Percentiles rank a stretch among this genome's conserved stretches.
phyloP scores from a whole-genome alignment of 2,888 invertebrate species.

The Zaprionus lineosus region DNA sequence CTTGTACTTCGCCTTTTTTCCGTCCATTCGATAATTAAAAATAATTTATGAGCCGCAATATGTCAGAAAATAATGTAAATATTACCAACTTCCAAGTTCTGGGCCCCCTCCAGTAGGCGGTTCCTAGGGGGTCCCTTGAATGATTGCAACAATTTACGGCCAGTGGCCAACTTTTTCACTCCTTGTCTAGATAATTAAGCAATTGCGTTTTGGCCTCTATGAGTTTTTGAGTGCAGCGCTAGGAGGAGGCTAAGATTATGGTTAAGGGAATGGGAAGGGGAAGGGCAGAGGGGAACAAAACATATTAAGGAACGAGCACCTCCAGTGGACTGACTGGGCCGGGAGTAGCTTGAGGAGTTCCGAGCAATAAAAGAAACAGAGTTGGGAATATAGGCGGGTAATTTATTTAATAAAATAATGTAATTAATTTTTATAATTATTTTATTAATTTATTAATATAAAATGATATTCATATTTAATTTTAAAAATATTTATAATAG shows the following conservation, averaged over 20 bases:
- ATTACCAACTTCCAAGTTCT: conserved; percentile 40
- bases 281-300: conserved; percentile 16
- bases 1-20: conserved; percentile 12
- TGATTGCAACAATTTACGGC: conserved; percentile 66
- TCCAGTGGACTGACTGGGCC: too few relatives aligned
- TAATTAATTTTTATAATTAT: too few relatives aligned
- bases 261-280: conserved; percentile 2
- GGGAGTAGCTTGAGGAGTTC: too few relatives aligned
- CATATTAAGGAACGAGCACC: too few relatives aligned
- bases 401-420: too few relatives aligned
- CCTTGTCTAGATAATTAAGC: conserved; percentile 74
- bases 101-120: conserved; percentile 8
- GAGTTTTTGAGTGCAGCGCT: conserved; percentile 58
- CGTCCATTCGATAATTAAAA: conserved; percentile 73
- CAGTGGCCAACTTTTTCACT: conserved; percentile 48
- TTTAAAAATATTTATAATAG: too few relatives aligned
- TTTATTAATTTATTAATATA: too few relatives aligned
- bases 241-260: background rate
- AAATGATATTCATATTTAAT: too few relatives aligned
- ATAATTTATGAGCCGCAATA: conserved; percentile 72
- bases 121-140: conserved; percentile 44
- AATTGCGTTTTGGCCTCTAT: conserved; percentile 74
- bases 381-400: too few relatives aligned
- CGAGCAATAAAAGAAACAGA: too few relatives aligned
- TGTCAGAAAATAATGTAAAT: conserved; percentile 65